These are phyloP conservation scores for Lithophane socia DNA, from an alignment of 2,888 invertebrate genomes.

Conservation along the genomic window DNA sequence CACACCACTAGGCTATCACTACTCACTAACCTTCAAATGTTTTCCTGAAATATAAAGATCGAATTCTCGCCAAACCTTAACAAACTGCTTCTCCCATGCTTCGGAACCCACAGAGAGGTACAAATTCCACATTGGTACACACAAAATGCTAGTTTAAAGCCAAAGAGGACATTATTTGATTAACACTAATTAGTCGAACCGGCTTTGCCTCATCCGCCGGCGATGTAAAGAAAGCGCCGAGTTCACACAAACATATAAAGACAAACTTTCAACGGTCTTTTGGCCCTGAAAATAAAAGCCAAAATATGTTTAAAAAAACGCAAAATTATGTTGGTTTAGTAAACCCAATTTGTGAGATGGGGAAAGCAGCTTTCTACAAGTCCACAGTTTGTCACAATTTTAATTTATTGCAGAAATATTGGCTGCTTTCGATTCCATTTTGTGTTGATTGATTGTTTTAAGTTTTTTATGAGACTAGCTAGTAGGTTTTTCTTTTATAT, in stretches of 20 bases:
- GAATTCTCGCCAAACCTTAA: slow-evolving; percentile 6
- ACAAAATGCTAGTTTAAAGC: slow-evolving; percentile 79
- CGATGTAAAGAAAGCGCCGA: slow-evolving; percentile 78
- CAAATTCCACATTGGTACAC: slow-evolving; percentile 69
- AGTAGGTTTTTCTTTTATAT: background rate
- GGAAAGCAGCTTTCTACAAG: slow-evolving; percentile 82
- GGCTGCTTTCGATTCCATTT: slow-evolving; percentile 22
- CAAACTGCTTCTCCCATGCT: slow-evolving; percentile 21
- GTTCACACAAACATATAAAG: slow-evolving; percentile 23
- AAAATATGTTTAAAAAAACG: slow-evolving; percentile 56
- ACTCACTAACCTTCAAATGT: no score
- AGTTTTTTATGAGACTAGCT: background rate
- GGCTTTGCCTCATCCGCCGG: slow-evolving; percentile 78
- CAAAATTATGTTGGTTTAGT: slow-evolving; percentile 59
- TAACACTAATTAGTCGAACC: slow-evolving; percentile 89
- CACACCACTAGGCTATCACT: no score
- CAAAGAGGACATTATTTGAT: slow-evolving; percentile 87
- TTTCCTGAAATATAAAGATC: background rate
- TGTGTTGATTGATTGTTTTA: slow-evolving; percentile 9
- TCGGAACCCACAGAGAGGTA: slow-evolving; percentile 51
- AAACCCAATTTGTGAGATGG: slow-evolving; percentile 77
- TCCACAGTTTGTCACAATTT: slow-evolving; percentile 65
- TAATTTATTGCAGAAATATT: slow-evolving; percentile 63
- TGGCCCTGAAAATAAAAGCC: slow-evolving; percentile 53
- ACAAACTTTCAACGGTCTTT: slow-evolving; percentile 57